phyloP scores from a whole-genome alignment of 2,888 invertebrate species.

The Eupithecia vulgata region DNA sequence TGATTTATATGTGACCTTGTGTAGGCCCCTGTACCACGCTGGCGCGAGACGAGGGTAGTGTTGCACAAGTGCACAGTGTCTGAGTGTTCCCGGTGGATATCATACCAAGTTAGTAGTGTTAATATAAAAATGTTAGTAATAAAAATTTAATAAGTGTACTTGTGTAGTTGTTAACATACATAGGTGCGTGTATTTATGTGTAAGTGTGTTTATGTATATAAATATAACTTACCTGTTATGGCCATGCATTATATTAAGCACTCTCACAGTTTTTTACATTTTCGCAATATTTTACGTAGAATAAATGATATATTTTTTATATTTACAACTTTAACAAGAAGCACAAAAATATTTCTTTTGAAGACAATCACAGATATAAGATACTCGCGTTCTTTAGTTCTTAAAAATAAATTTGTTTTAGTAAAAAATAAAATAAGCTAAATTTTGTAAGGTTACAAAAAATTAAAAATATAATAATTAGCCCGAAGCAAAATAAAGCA shows the following conservation, averaged over 20 bases:
- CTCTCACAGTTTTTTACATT: slow-evolving; percentile 12
- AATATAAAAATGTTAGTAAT: not conserved
- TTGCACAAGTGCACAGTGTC: not conserved
- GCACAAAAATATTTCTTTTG: not conserved
- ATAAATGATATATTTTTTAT: not conserved
- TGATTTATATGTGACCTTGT: not conserved
- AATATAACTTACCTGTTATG: slow-evolving; percentile 43
- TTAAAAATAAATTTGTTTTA: not conserved
- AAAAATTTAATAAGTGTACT: not conserved
- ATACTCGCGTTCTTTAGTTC: not conserved
- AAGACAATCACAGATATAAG: not conserved
- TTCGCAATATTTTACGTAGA: not conserved
- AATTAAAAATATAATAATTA: not conserved
- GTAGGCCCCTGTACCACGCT: not conserved
- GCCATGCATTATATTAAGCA: slow-evolving; percentile 31
- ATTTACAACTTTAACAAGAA: not conserved
- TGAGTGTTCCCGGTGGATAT: not conserved
- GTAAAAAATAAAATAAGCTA: not conserved
- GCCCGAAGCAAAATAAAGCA: slow-evolving; percentile 4
- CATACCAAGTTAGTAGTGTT: not conserved
- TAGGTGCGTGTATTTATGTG: not conserved
- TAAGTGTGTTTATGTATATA: slow-evolving; percentile 25
- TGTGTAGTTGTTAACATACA: not conserved
- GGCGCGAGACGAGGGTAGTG: not conserved
- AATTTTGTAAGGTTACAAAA: not conserved